These are phyloP conservation scores for Genyomyrus donnyi DNA, from an alignment of 2,113 vertebrate genomes.

Conservation along the genomic window DNA sequence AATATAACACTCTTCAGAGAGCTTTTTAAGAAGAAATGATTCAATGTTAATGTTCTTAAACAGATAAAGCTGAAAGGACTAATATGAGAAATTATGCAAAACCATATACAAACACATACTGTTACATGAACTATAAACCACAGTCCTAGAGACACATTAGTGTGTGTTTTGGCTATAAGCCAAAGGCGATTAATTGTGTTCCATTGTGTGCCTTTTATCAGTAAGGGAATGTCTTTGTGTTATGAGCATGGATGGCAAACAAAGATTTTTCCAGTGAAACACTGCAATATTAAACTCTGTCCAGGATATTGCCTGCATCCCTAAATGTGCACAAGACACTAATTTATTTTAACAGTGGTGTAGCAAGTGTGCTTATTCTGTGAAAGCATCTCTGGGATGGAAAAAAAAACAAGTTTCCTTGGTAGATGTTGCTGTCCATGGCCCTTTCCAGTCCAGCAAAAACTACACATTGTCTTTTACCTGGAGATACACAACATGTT, in stretches of 20 bases:
- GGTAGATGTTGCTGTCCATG: background rate
- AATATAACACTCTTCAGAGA: background rate
- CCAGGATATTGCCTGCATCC: background rate
- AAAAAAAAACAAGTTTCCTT: background rate
- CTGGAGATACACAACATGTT: background rate
- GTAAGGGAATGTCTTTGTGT: background rate
- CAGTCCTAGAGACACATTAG: background rate
- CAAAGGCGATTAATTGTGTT: background rate
- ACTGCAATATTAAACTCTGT: background rate
- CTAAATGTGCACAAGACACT: background rate
- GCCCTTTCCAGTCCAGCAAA: background rate
- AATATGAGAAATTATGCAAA: background rate
- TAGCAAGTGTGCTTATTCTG: background rate
- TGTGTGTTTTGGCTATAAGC: background rate
- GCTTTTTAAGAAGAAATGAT: background rate
- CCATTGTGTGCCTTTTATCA: background rate
- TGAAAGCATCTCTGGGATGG: background rate
- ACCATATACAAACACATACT: background rate
- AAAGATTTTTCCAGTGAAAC: background rate
- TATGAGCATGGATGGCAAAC: background rate
- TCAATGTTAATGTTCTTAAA: background rate
- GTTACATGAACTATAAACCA: background rate
- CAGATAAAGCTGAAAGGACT: background rate
- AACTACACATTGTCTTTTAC: background rate
- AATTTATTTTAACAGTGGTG: background rate